Conservation (phyloP, 2,797 vertebrate species). For the Myotis vivesi region DNA sequence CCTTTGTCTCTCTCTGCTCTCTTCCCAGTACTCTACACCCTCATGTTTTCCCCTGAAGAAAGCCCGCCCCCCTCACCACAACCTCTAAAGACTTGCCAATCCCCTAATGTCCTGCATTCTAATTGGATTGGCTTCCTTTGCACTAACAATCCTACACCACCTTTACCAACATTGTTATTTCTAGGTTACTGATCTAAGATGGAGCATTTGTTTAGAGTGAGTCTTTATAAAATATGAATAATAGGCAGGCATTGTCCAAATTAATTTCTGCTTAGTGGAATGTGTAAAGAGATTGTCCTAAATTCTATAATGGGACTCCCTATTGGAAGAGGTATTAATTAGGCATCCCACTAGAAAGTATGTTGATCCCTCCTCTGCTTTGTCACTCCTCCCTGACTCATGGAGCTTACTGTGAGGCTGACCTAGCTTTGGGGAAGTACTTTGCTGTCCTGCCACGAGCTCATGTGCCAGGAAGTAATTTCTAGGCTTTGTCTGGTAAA, state of each 20-base stretch:
- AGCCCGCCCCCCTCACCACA: background rate
- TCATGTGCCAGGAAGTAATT: conserved; percentile 40
- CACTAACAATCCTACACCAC: background rate
- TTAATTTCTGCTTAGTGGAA: background rate
- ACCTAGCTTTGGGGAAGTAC: background rate
- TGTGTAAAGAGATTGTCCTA: background rate
- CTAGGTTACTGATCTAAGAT: background rate
- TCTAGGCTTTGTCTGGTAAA: conserved; percentile 52
- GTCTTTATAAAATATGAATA: background rate
- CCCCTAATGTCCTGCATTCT: background rate
- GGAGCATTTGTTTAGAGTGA: background rate
- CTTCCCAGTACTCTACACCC: background rate
- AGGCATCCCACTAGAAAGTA: background rate
- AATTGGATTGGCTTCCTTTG: background rate
- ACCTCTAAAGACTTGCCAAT: background rate
- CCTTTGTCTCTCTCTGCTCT: background rate
- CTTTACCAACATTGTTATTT: background rate
- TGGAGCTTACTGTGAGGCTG: background rate
- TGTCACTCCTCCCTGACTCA: background rate
- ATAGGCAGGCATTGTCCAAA: background rate
- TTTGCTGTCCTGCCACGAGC: background rate
- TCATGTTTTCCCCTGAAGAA: background rate
- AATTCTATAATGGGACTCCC: background rate
- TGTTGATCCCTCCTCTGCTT: background rate
- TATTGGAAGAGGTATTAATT: background rate